phyloP scores from a whole-genome alignment of 1,140 invertebrate species.

The Venustaconcha ellipsiformis region DNA sequence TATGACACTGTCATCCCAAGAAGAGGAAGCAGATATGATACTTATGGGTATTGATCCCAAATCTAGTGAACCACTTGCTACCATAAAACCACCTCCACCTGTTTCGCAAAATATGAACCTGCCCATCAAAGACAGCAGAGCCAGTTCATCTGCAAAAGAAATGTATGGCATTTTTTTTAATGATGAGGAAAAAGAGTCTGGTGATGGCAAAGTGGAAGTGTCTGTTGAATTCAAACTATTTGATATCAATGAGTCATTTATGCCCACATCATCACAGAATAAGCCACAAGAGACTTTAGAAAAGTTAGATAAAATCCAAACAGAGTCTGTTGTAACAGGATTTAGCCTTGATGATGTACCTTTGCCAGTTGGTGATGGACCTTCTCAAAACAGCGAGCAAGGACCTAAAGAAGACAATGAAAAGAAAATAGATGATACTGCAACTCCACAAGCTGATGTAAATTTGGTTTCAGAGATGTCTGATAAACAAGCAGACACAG shows the following conservation, averaged over 20 bases:
- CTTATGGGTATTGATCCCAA: constrained; percentile 46
- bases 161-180: constrained; percentile 10
- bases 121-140: constrained; percentile 20
- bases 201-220: neutral
- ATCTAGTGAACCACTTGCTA: constrained; percentile 28
- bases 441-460: neutral
- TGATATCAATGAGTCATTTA: neutral
- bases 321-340: no score
- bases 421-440: neutral
- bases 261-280: neutral
- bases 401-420: neutral
- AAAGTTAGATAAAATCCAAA: no score
- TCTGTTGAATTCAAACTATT: neutral
- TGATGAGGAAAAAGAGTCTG: neutral
- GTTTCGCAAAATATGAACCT: constrained; percentile 40
- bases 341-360: no score
- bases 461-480: neutral
- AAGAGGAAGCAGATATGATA: constrained; percentile 42
- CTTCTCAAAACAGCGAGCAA: neutral
- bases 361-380: no score
- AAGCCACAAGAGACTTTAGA: neutral
- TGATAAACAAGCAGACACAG: neutral
- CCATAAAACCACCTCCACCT: constrained; percentile 41
- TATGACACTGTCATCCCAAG: neutral
- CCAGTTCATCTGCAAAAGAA: constrained; percentile 8